Evolutionary conservation across 2,797 vertebrate genomes (phyloP).

Genomic region (Crotalus adamanteus): DNA sequence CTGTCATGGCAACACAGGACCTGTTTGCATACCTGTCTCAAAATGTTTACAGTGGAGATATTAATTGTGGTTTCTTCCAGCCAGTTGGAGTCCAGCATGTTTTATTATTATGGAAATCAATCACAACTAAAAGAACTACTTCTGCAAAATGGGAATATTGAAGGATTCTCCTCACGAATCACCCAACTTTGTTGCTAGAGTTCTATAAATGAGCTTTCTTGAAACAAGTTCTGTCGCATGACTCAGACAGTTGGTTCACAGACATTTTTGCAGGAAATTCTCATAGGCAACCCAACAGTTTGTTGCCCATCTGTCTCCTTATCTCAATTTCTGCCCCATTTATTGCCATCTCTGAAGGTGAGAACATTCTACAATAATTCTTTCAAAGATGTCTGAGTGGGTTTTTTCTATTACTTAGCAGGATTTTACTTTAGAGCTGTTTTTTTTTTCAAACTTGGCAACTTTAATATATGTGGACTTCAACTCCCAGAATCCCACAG

Average conservation of each 20-base stretch:
- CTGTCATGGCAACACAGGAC: conserved; percentile 23
- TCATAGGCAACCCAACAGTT: not conserved
- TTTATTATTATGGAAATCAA: not conserved
- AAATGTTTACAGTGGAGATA: not conserved
- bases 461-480: not conserved
- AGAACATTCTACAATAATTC: not conserved
- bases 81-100: not conserved
- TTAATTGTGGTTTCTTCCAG: not conserved
- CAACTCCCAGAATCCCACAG: not conserved
- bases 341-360: not conserved
- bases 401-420: not conserved
- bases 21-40: conserved; percentile 20
- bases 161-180: not conserved
- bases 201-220: not conserved
- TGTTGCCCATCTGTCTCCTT: not conserved
- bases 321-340: not conserved
- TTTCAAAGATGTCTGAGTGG: not conserved
- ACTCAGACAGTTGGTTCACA: not conserved
- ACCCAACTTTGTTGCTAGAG: not conserved
- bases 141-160: not conserved
- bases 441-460: not conserved
- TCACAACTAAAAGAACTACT: not conserved
- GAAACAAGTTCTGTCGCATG: not conserved
- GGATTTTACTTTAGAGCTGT: not conserved
- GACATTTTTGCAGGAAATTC: not conserved